Evolutionary conservation across 1,140 invertebrate genomes (phyloP).

Genomic region (Eueides isabella): DNA sequence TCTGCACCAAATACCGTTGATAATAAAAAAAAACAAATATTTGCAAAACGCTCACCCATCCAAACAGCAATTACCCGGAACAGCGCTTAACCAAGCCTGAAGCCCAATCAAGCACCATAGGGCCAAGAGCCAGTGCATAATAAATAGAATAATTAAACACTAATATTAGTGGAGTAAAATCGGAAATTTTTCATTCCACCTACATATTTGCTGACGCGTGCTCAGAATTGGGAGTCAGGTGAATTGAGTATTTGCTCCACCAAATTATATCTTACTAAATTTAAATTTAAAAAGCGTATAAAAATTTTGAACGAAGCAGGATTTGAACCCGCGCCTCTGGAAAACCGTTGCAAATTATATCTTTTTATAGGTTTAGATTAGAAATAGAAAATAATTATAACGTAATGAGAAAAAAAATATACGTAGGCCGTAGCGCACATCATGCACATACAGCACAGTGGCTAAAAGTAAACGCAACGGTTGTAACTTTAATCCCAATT

Average conservation of each 20-base stretch:
- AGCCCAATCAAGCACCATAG: neutral
- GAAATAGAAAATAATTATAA: neutral
- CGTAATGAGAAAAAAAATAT: no score
- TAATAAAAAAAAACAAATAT: neutral
- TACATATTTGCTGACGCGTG: conserved; percentile 23
- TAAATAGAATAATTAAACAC: conserved; percentile 20
- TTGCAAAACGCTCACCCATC: neutral
- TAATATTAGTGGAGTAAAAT: conserved; percentile 25
- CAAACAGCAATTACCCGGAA: neutral
- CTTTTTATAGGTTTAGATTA: neutral
- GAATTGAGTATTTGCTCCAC: neutral
- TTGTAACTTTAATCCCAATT: neutral
- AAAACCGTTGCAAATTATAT: no score
- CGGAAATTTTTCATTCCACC: conserved; percentile 29
- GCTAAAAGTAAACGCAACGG: neutral
- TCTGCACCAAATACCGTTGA: no score
- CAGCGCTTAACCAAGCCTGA: neutral
- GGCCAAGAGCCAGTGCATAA: neutral
- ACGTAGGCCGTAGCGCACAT: no score
- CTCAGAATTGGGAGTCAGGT: conserved; percentile 1
- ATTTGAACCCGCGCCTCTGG: no score
- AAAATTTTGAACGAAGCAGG: no score
- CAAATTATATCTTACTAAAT: neutral
- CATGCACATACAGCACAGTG: no score
- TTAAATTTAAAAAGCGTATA: no score